phyloP scores from a whole-genome alignment of 1,140 invertebrate species.

The Eriocheir sinensis region DNA sequence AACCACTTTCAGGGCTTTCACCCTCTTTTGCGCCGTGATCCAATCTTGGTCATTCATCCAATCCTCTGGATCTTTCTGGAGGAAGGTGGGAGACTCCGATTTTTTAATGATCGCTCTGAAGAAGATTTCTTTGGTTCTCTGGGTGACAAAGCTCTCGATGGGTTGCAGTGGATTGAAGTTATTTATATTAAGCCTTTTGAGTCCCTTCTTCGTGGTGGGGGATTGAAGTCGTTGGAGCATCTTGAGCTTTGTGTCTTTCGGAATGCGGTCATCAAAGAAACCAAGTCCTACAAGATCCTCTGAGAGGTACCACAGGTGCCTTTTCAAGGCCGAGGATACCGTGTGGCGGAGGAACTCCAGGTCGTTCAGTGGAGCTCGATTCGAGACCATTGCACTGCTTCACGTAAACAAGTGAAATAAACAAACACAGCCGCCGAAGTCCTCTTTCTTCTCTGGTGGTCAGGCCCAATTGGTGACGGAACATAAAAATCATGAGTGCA shows the following conservation, averaged over 20 bases:
- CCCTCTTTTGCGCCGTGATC: conserved; percentile 5
- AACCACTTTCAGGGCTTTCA: conserved; percentile 19
- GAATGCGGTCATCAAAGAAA: too few species aligned
- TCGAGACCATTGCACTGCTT: not conserved
- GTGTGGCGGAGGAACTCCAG: too few species aligned
- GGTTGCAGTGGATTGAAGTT: not conserved
- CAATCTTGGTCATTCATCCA: conserved; percentile 29
- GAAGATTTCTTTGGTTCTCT: conserved; percentile 14
- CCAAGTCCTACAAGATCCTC: too few species aligned
- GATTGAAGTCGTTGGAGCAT: too few species aligned
- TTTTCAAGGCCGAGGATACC: too few species aligned
- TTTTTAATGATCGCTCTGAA: not conserved
- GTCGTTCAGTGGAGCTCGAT: too few species aligned
- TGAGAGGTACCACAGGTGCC: too few species aligned
- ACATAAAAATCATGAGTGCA: not conserved
- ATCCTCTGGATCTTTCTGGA: not conserved
- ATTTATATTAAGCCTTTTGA: too few species aligned
- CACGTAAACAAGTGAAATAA: not conserved
- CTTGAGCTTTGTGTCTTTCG: too few species aligned
- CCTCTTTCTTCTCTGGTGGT: not conserved
- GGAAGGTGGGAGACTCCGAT: conserved; percentile 23
- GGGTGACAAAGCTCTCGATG: not conserved
- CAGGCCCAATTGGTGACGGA: conserved; percentile 8
- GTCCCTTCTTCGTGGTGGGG: too few species aligned
- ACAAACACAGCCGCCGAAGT: conserved; percentile 41